Conservation (phyloP, 2,888 invertebrate genomes). For the Idaea aversata region DNA sequence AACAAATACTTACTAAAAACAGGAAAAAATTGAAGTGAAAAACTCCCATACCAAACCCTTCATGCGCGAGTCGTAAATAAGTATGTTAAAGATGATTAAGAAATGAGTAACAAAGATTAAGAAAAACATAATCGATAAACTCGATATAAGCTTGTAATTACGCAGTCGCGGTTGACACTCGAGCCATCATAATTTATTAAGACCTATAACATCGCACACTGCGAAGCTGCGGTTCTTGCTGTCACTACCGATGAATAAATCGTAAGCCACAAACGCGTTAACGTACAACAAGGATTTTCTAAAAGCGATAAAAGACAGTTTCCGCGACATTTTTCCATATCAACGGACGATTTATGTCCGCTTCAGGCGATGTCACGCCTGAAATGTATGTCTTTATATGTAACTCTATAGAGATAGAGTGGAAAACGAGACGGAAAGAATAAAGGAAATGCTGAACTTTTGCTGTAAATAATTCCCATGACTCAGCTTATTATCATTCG, state of each 20-base stretch:
- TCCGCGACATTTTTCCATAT: constrained; percentile 59
- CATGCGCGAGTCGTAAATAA: no score
- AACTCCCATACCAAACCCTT: no score
- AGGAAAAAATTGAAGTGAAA: no score
- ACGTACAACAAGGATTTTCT: constrained; percentile 41
- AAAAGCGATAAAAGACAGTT: constrained; percentile 57
- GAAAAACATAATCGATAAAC: neutral
- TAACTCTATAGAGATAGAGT: constrained; percentile 48
- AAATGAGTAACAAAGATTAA: neutral
- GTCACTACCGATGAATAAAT: constrained; percentile 48
- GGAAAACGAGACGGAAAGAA: constrained; percentile 45
- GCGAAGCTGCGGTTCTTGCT: constrained; percentile 66
- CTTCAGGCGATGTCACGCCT: constrained; percentile 56
- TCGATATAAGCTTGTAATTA: constrained; percentile 48
- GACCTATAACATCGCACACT: constrained; percentile 55
- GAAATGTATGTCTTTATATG: constrained; percentile 58
- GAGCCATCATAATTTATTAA: constrained; percentile 53
- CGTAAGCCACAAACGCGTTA: constrained; percentile 36
- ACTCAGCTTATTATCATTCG: neutral
- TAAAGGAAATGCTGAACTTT: constrained; percentile 19
- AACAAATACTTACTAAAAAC: no score
- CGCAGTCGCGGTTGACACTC: constrained; percentile 65
- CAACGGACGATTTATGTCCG: constrained; percentile 60
- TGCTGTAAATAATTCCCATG: neutral
- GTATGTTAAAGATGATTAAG: no score